These are phyloP conservation scores for Delia radicum DNA, from an alignment of 1,140 invertebrate species.

Conservation along the genomic window DNA sequence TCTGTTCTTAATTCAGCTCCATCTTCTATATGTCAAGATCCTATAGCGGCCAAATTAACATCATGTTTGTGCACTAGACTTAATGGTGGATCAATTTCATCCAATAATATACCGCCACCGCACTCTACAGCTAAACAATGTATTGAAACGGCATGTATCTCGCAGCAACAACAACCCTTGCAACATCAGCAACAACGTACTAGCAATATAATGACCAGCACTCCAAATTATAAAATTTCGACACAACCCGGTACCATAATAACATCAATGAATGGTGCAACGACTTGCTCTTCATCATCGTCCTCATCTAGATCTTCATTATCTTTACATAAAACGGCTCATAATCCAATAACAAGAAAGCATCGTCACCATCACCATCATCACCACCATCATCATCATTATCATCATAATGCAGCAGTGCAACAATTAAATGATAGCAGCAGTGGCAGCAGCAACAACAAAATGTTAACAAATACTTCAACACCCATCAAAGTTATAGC, in stretches of 20 bases:
- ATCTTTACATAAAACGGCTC: slow-evolving; percentile 47
- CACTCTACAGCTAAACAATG: background rate
- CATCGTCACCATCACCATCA: slow-evolving; percentile 49
- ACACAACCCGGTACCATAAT: background rate
- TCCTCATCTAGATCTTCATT: slow-evolving; percentile 22
- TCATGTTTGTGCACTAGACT: slow-evolving; percentile 56
- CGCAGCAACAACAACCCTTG: background rate
- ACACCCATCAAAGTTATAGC: background rate
- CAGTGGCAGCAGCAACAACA: background rate
- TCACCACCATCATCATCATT: slow-evolving; percentile 45
- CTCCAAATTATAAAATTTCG: slow-evolving; percentile 22
- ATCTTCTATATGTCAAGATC: slow-evolving; percentile 48
- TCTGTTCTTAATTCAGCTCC: background rate
- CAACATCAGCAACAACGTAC: slow-evolving; percentile 10
- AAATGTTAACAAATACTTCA: background rate
- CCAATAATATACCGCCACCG: background rate
- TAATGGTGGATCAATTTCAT: slow-evolving; percentile 5
- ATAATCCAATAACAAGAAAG: slow-evolving; percentile 42
- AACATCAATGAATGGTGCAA: background rate
- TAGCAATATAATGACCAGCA: slow-evolving; percentile 24
- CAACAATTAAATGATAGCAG: background rate
- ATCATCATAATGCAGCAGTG: slow-evolving; percentile 35
- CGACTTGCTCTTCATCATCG: slow-evolving; percentile 19
- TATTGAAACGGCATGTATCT: background rate
- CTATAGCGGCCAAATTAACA: slow-evolving; percentile 56